These are phyloP conservation scores for Linnaemya vulpina DNA, from an alignment of 2,888 invertebrate species.

Conservation along the genomic window DNA sequence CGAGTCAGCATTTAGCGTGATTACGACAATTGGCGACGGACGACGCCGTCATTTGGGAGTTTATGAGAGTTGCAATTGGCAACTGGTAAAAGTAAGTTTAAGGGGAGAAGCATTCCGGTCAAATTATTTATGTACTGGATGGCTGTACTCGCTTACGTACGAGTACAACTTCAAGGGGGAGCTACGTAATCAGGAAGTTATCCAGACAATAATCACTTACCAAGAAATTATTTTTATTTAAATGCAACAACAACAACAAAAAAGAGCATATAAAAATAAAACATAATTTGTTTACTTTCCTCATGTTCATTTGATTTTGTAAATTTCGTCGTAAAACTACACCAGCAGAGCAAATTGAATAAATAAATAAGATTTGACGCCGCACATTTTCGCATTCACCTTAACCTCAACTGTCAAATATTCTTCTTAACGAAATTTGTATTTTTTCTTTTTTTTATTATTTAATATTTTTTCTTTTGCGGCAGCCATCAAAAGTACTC, in stretches of 20 bases:
- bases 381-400: slow-evolving; percentile 64
- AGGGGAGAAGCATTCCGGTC: slow-evolving; percentile 15
- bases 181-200: slow-evolving; percentile 68
- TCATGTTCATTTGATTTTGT: slow-evolving; percentile 3
- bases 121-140: slow-evolving; percentile 21
- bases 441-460: background rate
- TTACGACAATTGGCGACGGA: slow-evolving; percentile 25
- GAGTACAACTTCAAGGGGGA: slow-evolving; percentile 13
- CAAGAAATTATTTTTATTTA: slow-evolving; percentile 46
- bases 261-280: background rate
- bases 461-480: background rate
- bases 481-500: slow-evolving; percentile 10
- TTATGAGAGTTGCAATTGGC: background rate
- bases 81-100: background rate
- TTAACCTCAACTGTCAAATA: slow-evolving; percentile 61
- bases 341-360: slow-evolving; percentile 18
- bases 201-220: slow-evolving; percentile 68
- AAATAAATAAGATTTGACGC: slow-evolving; percentile 45
- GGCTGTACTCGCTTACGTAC: background rate
- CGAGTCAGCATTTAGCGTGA: slow-evolving; percentile 23
- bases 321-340: slow-evolving; percentile 25
- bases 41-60: slow-evolving; percentile 3
- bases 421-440: background rate
- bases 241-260: background rate
- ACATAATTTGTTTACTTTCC: slow-evolving; percentile 23